Evolutionary conservation across 2,113 vertebrate species (phyloP), one percentile per base, ranked within the genome.

Genomic region (Rana temporaria): DNA sequence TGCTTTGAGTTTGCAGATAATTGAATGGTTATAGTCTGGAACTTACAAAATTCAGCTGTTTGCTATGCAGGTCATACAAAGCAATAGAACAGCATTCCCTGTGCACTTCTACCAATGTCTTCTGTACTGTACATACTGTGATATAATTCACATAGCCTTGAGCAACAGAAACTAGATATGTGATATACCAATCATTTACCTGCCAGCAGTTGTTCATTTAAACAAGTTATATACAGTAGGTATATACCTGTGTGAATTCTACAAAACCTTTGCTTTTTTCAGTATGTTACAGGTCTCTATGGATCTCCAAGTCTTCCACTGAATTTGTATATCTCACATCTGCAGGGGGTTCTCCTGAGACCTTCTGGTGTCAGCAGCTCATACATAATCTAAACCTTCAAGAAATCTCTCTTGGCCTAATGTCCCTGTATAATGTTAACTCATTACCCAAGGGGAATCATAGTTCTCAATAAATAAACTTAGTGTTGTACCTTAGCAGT

Each of bases 281-380:
- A 26, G 32, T 67, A 18, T 24, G 26, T 53, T 71, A 22, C 57
- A 81, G 55, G 30, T 15, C 55, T 20, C 68, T 53, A 22, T 64
- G 57, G 79, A 72, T 71, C 57, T 52, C 24, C 32, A 81, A 18
- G 38, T 63, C 20, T 71, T 71, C 48, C 20, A 72, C 4, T 2
- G 68, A 62, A 30, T 81, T 81, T 81, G 56, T 62, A 32, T 70
- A 53, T 53, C 34, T 71, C 79, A 63, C 68, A 81, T 60, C 79
- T 63, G 15, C 71, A 63, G 55, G 32, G 52, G 20, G 2, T n/a
- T 71, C 56, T 22, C 26, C 19, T 71, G 57, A 55, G 68, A 80
- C 55, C 57, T 52, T 34, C 17, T 42, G 26, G 22, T 71, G 79
- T 81, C 68, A 81, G 66, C 52, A 63, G 34, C 78, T 71, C 78